Percentiles rank a stretch among this genome's conserved stretches.
phyloP scores from a whole-genome alignment of 2,888 invertebrate genomes.

The Nipponacmea schrenckii region DNA sequence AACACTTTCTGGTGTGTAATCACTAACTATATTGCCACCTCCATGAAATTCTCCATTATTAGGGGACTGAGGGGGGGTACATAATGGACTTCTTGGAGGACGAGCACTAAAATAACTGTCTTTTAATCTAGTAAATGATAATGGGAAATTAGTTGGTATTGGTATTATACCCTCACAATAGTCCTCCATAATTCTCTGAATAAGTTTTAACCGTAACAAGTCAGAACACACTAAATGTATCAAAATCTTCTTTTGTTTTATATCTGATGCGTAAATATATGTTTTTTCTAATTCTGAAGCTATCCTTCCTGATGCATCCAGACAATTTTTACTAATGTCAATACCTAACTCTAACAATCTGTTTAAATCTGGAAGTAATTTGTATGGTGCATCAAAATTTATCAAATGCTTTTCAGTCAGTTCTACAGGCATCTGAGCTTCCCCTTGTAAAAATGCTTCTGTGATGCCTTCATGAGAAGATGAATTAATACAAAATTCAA shows the following conservation, averaged over 20 bases:
- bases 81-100: conserved; percentile 33
- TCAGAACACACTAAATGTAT: conserved; percentile 39
- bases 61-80: conserved; percentile 45
- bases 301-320: conserved; percentile 39
- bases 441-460: conserved; percentile 18
- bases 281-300: conserved; percentile 36
- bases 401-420: conserved; percentile 7
- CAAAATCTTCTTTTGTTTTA: conserved; percentile 37
- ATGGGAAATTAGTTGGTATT: conserved; percentile 39
- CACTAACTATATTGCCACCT: conserved; percentile 2
- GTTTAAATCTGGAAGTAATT: conserved; percentile 32
- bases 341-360: conserved; percentile 38
- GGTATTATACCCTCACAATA: conserved; percentile 33
- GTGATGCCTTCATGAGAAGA: conserved; percentile 11
- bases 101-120: conserved; percentile 35
- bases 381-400: conserved; percentile 11
- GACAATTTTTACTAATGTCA: conserved; percentile 38
- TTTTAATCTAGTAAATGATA: conserved; percentile 34
- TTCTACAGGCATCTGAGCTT: conserved; percentile 12
- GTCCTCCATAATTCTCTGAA: conserved; percentile 38
- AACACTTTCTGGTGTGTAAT: conserved; percentile 29
- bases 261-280: conserved; percentile 39
- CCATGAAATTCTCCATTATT: conserved; percentile 31
- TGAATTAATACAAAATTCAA: conserved; percentile 22
- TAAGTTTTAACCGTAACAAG: conserved; percentile 40